Conservation (phyloP, 2,888 invertebrate species). For the Ichneumon xanthorius region DNA sequence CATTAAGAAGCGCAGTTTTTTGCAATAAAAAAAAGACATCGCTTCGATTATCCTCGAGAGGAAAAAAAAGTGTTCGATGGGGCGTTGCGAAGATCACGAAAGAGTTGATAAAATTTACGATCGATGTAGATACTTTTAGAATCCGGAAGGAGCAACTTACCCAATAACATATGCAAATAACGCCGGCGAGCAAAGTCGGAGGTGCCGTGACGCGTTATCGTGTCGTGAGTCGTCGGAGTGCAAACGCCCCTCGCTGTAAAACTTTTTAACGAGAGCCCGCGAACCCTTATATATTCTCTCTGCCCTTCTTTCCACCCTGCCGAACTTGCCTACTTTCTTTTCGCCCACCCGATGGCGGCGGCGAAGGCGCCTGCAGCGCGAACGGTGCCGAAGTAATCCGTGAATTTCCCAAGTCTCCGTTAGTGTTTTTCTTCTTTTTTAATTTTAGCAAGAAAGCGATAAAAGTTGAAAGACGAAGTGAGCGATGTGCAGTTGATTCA, state of each 20-base stretch:
- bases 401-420: constrained; percentile 35
- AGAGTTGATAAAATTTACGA: constrained; percentile 39
- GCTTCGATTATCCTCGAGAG: not conserved
- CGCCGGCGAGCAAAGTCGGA: constrained; percentile 9
- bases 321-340: constrained; percentile 20
- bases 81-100: not conserved
- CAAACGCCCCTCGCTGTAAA: constrained; percentile 33
- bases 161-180: constrained; percentile 61
- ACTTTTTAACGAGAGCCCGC: constrained; percentile 51
- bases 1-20: not conserved
- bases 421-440: not conserved
- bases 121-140: constrained; percentile 6
- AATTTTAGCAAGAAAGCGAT: constrained; percentile 21
- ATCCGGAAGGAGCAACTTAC: constrained; percentile 34
- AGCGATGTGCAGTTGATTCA: not conserved
- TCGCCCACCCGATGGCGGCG: constrained; percentile 4
- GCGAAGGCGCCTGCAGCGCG: not conserved
- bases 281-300: constrained; percentile 48
- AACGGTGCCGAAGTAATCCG: constrained; percentile 35
- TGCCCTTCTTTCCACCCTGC: constrained; percentile 8
- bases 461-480: constrained; percentile 34
- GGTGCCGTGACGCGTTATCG: constrained; percentile 13
- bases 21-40: not conserved
- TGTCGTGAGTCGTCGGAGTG: constrained; percentile 29
- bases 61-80: not conserved